Evolutionary conservation across 1,140 invertebrate genomes (phyloP), one percentile per base, ranked within the genome.

Genomic region (Drosophila parabipectinata): DNA sequence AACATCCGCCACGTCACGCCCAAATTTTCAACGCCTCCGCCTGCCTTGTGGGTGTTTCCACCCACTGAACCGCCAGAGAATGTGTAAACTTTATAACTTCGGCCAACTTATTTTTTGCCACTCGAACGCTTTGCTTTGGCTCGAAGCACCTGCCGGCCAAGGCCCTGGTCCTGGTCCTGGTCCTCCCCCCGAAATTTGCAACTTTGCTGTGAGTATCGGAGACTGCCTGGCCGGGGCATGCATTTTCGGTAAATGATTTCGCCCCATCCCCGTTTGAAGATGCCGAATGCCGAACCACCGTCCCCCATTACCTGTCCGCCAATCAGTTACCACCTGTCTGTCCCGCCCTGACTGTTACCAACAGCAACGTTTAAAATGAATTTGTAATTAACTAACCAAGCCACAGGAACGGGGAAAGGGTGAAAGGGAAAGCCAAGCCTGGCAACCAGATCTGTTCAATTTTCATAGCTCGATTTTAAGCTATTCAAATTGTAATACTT

Each of bases 21-120:
- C 5, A 50, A 28, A 15, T n/a, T 34, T 34, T 10, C 15, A 47
- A 50, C 28, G 28, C 28, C 50, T 26, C n/a, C 7, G 12, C 24
- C 26, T n/a, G 12, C 28, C 34, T 10, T 32, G 10, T 4, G 1
- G 51, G 6, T 12, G 4, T 45, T 45, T 45, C 62, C 50, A n/a
- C 50, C 51, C 64, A 54, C 37, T 44, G 48, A 54, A 15, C 66
- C 26, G 62, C 10, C 63, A 28, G 51, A 26, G 10, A 39, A 56
- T 69, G 66, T 32, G 56, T 68, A 71, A 44, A 71, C 63, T 71
- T 71, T 71, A 50, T 37, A 69, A 69, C 44, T 57, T 44, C 41
- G n/a, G 60, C 41, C 69, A 71, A 71, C 63, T 71, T 71, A 69
- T 69, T 69, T 71, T 69, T 69, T 71, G 51, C 67, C 64, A 69